These are phyloP conservation scores for Damaliscus lunatus DNA, from an alignment of 2,113 vertebrate species.

Conservation along the genomic window DNA sequence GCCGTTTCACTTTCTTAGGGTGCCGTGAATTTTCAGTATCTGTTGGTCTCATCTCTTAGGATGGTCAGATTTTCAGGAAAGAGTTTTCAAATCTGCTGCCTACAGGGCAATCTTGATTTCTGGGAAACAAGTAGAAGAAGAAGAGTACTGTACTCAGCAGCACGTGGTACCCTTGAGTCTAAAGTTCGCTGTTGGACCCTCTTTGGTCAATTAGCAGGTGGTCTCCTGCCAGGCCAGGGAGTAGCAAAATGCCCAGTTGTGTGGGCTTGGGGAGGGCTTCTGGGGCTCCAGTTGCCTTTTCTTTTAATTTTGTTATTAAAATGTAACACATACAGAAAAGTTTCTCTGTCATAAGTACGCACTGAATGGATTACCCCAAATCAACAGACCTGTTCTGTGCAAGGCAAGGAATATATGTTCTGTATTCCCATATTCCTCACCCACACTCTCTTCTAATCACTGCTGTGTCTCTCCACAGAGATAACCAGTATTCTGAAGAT, in stretches of 20 bases:
- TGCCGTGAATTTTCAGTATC: not conserved
- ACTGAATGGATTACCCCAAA: not conserved
- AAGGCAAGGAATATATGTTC: not conserved
- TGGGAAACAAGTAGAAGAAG: not conserved
- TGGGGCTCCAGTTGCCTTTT: not conserved
- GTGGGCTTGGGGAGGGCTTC: not conserved
- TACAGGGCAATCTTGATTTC: not conserved
- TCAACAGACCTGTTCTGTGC: not conserved
- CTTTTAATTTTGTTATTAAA: not conserved
- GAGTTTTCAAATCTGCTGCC: not conserved
- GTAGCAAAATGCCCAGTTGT: not conserved
- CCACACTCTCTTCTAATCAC: not conserved
- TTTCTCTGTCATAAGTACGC: not conserved
- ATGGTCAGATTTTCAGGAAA: not conserved
- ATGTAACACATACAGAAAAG: not conserved
- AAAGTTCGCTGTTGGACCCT: not conserved
- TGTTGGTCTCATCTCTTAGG: not conserved
- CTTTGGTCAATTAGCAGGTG: not conserved
- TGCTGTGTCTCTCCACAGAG: not conserved
- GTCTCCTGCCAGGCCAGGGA: not conserved
- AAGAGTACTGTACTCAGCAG: not conserved
- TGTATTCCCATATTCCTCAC: not conserved
- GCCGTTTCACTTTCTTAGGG: not conserved
- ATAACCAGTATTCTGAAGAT: not conserved
- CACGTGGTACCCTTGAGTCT: not conserved